A percentile compares a stretch with the other conserved stretches of the same genome.
phyloP scores from a whole-genome alignment of 2,888 invertebrate species.

The Linyphia triangularis region DNA sequence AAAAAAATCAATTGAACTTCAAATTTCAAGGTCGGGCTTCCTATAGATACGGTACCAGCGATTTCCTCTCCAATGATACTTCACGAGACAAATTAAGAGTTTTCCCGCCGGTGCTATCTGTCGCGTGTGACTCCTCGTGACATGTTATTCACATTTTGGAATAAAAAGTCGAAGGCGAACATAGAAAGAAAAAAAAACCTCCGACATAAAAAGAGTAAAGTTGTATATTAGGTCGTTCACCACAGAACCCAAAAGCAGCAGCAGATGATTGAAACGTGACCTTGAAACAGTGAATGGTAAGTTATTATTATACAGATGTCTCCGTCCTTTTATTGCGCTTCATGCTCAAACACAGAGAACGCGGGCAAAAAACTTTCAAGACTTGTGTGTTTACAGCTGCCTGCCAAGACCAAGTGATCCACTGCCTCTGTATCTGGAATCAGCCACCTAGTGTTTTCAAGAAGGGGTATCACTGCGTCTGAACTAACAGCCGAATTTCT shows the following conservation, averaged over 20 bases:
- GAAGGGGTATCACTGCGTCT: constrained; percentile 1
- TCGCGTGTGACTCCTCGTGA: constrained; percentile 44
- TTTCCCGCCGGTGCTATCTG: background rate
- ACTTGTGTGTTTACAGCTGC: constrained; percentile 71
- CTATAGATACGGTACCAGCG: background rate
- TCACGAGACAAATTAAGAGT: too few relatives aligned
- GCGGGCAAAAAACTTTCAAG: constrained; percentile 51
- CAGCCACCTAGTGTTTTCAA: constrained; percentile 9
- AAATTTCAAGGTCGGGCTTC: background rate
- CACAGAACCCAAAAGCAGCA: constrained; percentile 1
- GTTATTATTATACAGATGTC: constrained; percentile 74
- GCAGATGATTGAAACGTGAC: constrained; percentile 73
- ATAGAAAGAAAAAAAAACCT: constrained; percentile 22
- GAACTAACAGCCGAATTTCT: too few relatives aligned
- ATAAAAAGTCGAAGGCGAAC: background rate
- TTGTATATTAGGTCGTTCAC: constrained; percentile 66
- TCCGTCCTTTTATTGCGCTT: constrained; percentile 68
- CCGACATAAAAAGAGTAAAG: constrained; percentile 30
- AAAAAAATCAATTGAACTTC: background rate
- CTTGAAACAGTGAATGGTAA: constrained; percentile 73
- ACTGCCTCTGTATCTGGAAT: constrained; percentile 13
- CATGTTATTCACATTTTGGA: constrained; percentile 38
- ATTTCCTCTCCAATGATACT: too few relatives aligned
- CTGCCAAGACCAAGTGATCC: constrained; percentile 25
- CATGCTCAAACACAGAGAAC: constrained; percentile 66